Conservation (phyloP, 2,888 invertebrate species). For the Cheilosia scutellata region DNA sequence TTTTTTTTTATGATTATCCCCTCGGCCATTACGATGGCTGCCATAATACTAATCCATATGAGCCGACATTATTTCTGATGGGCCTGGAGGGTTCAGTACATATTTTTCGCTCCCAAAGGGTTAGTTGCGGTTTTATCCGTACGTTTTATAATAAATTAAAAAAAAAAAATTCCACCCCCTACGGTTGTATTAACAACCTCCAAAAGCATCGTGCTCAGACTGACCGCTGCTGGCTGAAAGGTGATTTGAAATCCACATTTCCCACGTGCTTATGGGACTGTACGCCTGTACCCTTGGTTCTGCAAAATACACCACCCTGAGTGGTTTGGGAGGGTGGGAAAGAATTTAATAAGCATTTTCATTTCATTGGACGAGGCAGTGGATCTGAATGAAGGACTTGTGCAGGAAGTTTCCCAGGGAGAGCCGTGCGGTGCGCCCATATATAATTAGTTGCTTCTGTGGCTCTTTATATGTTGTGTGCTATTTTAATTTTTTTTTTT, state of each 20-base stretch:
- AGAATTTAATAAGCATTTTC: constrained; percentile 72
- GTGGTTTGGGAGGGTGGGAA: neutral
- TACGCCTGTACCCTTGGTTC: neutral
- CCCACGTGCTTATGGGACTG: constrained; percentile 13
- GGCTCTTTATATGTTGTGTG: constrained; percentile 17
- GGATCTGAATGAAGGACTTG: constrained; percentile 51
- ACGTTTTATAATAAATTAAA: neutral
- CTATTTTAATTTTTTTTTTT: constrained; percentile 16
- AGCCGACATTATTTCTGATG: constrained; percentile 28
- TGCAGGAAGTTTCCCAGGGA: constrained; percentile 16
- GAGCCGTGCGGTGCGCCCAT: neutral
- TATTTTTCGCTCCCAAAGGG: constrained; percentile 18
- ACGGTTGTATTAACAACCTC: constrained; percentile 25
- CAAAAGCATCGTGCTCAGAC: constrained; percentile 31
- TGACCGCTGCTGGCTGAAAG: constrained; percentile 39
- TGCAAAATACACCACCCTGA: neutral
- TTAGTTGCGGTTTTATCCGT: constrained; percentile 18
- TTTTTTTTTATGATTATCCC: constrained; percentile 33
- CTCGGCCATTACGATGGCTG: constrained; percentile 35
- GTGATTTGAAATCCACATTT: constrained; percentile 57
- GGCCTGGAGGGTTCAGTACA: neutral
- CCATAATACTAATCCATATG: constrained; percentile 49
- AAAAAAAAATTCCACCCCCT: constrained; percentile 12
- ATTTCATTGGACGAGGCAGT: constrained; percentile 64
- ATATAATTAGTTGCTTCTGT: constrained; percentile 50